These are phyloP conservation scores for Hydraecia micacea DNA, from an alignment of 2,888 invertebrate species.

Conservation along the genomic window DNA sequence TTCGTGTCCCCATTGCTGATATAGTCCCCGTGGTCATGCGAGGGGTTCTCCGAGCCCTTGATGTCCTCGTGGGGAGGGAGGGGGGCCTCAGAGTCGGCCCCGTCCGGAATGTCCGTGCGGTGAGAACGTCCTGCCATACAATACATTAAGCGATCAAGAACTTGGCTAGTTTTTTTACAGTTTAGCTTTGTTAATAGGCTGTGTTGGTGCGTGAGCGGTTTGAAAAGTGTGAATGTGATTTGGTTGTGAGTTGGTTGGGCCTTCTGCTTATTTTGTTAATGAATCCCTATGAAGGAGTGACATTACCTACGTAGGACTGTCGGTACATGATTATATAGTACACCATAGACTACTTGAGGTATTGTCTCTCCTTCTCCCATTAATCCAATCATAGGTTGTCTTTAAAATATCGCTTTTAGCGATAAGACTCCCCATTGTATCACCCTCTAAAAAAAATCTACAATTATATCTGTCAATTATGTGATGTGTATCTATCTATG, in stretches of 20 bases:
- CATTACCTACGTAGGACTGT: not conserved
- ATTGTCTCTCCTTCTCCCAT: not conserved
- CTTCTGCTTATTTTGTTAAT: constrained; percentile 32
- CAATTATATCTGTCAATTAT: not conserved
- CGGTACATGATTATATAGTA: not conserved
- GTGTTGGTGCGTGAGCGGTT: constrained; percentile 55
- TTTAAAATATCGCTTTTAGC: not conserved
- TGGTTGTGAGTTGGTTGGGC: constrained; percentile 38
- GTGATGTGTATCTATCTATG: not conserved
- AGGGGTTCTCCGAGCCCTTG: constrained; percentile 91
- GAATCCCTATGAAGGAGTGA: not conserved
- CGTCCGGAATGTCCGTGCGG: constrained; percentile 91
- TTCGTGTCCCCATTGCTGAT: constrained; percentile 90
- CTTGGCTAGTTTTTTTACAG: constrained; percentile 50
- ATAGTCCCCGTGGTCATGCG: constrained; percentile 91
- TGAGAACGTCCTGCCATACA: constrained; percentile 91
- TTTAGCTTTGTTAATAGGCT: constrained; percentile 51
- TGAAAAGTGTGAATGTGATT: constrained; percentile 41
- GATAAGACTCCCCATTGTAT: not conserved
- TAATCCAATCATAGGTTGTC: not conserved
- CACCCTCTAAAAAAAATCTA: not conserved
- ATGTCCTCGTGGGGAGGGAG: constrained; percentile 90
- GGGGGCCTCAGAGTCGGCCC: constrained; percentile 91
- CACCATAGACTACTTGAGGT: not conserved
- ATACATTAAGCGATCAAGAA: constrained; percentile 89